Evolutionary conservation across 2,797 vertebrate species (phyloP).

Genomic region (Ciconia nigra): DNA sequence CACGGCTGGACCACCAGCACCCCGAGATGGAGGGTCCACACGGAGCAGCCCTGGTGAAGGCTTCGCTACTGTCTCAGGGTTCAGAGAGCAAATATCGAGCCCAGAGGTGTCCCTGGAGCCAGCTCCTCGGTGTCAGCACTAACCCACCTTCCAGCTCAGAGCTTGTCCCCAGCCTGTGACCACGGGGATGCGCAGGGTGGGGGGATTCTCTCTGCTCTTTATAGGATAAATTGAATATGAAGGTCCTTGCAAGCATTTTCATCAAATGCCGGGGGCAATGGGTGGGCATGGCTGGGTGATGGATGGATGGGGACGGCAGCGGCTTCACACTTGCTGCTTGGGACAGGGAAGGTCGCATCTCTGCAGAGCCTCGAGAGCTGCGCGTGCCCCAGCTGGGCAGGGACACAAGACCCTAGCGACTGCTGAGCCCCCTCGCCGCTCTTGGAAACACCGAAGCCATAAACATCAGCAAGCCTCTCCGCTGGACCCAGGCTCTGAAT

Average conservation of each 20-base stretch:
- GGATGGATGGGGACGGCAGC: rapidly evolving
- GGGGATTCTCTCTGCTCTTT: background rate
- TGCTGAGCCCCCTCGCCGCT: rapidly evolving
- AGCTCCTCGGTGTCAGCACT: background rate
- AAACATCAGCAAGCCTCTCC: background rate
- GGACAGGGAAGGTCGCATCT: background rate
- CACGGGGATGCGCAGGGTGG: rapidly evolving
- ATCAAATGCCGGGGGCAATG: background rate
- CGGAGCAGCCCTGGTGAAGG: rapidly evolving
- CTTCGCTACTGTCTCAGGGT: background rate
- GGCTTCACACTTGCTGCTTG: background rate
- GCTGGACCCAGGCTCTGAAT: background rate
- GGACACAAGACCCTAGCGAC: background rate
- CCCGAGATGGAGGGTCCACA: background rate
- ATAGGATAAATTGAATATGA: background rate
- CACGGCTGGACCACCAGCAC: background rate
- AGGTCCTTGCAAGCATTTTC: background rate
- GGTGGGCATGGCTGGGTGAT: background rate
- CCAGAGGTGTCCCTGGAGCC: background rate
- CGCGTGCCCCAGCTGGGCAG: background rate
- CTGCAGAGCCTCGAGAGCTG: background rate
- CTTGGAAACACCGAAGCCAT: background rate
- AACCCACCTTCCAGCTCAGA: background rate
- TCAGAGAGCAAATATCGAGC: background rate
- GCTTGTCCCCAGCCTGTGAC: rapidly evolving